Percentiles rank a stretch among this genome's conserved stretches.
Conservation (phyloP, 2,797 vertebrate species). For the Cetoscarus ocellatus region DNA sequence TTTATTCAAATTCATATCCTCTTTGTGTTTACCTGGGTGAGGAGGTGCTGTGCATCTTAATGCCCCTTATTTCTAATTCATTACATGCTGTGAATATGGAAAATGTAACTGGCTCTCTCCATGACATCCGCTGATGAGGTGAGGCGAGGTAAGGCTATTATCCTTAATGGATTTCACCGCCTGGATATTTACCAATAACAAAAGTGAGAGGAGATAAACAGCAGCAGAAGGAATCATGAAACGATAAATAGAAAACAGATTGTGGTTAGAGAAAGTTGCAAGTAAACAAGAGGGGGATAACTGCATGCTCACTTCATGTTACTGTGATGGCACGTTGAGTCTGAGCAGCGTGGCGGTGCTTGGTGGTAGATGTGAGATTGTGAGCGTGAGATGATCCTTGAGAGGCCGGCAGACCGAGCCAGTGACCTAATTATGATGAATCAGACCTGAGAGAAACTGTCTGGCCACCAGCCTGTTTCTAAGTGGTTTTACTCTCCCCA, state of each 20-base stretch:
- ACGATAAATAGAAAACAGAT: constrained; percentile 7
- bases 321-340: constrained; percentile 55
- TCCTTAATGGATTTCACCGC: constrained; percentile 45
- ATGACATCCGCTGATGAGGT: constrained; percentile 31
- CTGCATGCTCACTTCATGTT: constrained; percentile 11
- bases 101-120: constrained; percentile 24
- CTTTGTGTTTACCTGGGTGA: constrained; percentile 45
- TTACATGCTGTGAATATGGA: constrained; percentile 41
- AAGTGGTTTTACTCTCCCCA: constrained; percentile 60
- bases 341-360: not conserved
- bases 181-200: constrained; percentile 36
- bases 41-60: constrained; percentile 25
- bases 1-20: constrained; percentile 60
- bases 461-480: constrained; percentile 66
- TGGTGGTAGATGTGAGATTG: constrained; percentile 32
- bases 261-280: constrained; percentile 10
- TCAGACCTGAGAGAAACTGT: constrained; percentile 63
- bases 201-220: constrained; percentile 9
- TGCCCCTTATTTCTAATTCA: constrained; percentile 6
- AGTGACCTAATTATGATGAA: constrained; percentile 80
- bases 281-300: constrained; percentile 20
- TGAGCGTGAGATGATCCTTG: constrained; percentile 59
- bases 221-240: constrained; percentile 23
- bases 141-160: constrained; percentile 44
- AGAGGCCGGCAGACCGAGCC: constrained; percentile 62